phyloP scores from a whole-genome alignment of 2,113 vertebrate genomes.

The Rostratula benghalensis region DNA sequence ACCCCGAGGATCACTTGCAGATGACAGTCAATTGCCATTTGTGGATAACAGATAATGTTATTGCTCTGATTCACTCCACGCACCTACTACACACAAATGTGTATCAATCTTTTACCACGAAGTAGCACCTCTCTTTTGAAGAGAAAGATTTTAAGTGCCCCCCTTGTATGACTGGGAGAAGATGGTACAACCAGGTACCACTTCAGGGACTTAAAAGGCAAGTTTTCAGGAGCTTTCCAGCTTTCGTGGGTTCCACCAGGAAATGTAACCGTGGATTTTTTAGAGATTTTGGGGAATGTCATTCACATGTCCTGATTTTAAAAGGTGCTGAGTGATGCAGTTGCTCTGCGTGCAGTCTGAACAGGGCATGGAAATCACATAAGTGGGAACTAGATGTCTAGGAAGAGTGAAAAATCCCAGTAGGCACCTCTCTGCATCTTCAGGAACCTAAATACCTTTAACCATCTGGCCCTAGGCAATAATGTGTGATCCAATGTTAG shows the following conservation, averaged over 20 bases:
- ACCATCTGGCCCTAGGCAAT: neutral
- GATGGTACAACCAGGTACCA: neutral
- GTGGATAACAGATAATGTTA: neutral
- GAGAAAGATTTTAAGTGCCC: neutral
- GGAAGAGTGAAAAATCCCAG: neutral
- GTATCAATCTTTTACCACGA: neutral
- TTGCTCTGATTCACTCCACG: neutral
- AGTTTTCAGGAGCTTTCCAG: neutral
- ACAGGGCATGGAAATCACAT: neutral
- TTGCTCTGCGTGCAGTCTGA: neutral
- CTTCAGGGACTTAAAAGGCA: neutral
- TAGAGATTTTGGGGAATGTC: neutral
- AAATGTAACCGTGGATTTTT: neutral
- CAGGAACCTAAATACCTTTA: neutral
- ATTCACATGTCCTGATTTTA: neutral
- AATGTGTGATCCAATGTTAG: neutral
- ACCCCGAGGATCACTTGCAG: neutral
- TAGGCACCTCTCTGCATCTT: neutral
- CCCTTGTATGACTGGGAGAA: neutral
- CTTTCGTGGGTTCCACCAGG: neutral
- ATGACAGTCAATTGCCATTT: neutral
- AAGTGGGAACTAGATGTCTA: neutral
- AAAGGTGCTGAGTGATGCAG: neutral
- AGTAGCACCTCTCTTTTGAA: neutral
- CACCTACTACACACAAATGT: neutral